Base-by-base conservation (phyloP, 2,113 vertebrate genomes). In the Alectura lathami region DNA sequence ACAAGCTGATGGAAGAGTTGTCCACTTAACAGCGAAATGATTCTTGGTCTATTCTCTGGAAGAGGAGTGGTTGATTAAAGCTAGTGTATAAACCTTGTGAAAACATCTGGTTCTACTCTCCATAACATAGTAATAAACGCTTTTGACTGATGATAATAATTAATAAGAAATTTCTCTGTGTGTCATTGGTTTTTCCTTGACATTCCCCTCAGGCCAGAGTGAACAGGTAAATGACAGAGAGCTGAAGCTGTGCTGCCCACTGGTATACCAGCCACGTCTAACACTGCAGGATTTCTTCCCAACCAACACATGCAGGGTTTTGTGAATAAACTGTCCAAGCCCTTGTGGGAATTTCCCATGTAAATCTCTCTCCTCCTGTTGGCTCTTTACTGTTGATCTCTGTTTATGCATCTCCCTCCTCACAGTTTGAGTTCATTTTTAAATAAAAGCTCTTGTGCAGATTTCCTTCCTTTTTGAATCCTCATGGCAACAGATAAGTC, bases 391-490 rank as follows among this genome's bases (percentile, higher is more conserved):
- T 62, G 38, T 43, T 93, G 34, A 32, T 82, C 13, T 93, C 66
- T 62, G 15, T 83, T 54, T 53, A 22, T 22, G 30, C 24, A 36
- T 81, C 64, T 57, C 91, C 47, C 18, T 85, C 50, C 43, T 64
- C 73, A 38, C 14, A 48, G 36, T 72, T 17, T 30, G 43, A 73
- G 47, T 64, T 91, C 6, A 32, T 69, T 84, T 89, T 76, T 64
- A 42, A 92, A 27, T 51, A 92, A 76, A 91, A 89, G n/a, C 40
- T 57, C 34, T 82, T 30, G 8, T 45, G 54, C 54, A 90, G 75
- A 50, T 78, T 93, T 89, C 24, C 53, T 76, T 91, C 70, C 82
- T 60, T 90, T 84, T 77, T 36, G 74, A 91, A 75, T 42, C 45
- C 66, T 83, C 42, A 36, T 30, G 83, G 38, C 50, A 51, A 88